These are phyloP conservation scores for Antedon mediterranea DNA, from an alignment of 53 echinoderm and acorn worm genomes.

Conservation along the genomic window DNA sequence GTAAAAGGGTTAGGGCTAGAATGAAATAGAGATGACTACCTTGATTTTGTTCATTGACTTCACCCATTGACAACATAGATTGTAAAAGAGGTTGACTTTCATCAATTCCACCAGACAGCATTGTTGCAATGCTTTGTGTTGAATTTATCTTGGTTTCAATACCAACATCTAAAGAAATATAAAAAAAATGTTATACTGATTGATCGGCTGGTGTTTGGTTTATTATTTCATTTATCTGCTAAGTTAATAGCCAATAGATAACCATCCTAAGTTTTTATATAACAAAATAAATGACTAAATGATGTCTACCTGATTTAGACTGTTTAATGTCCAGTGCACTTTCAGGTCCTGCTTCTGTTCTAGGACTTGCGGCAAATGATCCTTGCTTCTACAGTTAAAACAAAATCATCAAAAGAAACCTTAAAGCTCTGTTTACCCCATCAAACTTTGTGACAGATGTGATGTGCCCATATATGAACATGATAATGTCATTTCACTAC, in stretches of 20 bases:
- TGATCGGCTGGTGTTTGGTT: too few species aligned
- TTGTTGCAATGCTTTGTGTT: constrained; percentile 22
- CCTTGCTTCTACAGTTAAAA: not conserved
- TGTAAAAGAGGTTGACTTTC: constrained; percentile 62
- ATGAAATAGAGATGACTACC: constrained; percentile 7
- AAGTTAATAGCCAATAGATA: too few species aligned
- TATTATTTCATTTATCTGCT: too few species aligned
- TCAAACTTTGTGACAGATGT: too few species aligned
- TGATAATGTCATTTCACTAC: too few species aligned
- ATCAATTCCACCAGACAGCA: constrained; percentile 7
- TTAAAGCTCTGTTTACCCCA: too few species aligned
- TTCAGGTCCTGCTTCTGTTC: not conserved
- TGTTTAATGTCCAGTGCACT: not conserved
- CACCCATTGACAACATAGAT: constrained; percentile 89
- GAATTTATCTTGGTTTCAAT: constrained; percentile 21
- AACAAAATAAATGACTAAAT: too few species aligned
- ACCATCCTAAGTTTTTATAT: too few species aligned
- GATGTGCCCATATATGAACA: too few species aligned
- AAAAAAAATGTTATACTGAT: not conserved
- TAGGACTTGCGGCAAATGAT: not conserved
- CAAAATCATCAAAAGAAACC: not conserved
- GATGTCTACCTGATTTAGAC: not conserved
- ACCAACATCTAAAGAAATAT: constrained; percentile 1
- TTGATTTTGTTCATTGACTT: constrained; percentile 27
- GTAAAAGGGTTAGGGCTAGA: too few species aligned